Base-by-base conservation (phyloP, 2,113 vertebrate species). In the Pterocles orientalis region DNA sequence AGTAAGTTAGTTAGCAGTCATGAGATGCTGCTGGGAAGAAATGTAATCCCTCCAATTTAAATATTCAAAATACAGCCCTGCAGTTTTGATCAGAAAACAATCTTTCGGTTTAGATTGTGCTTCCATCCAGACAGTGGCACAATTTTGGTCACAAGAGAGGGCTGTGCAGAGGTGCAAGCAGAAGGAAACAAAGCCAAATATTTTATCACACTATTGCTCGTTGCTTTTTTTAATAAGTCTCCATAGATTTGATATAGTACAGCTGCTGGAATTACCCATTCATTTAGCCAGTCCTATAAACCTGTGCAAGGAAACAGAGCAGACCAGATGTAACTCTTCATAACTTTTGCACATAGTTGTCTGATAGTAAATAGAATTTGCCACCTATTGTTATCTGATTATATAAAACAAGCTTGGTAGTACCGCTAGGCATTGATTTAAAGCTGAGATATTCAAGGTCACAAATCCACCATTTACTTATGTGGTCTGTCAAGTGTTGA, bases 341-440 rank as follows among this genome's bases (percentile, higher is more conserved):
- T 85, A 93, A 9, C 31, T 93, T 81, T 57, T 58, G 33, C 76
- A 83, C 76, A 90, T 60, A 80, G 36, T 70, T 92, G 69, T 64
- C 68, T 95, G 75, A 78, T 53, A 88, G 60, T 75, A 94, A 94
- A 92, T 33, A 95, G 78, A 65, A 72, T 87, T 95, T 95, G 70
- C 78, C 71, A 90, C 80, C 79, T 81, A 83, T 90, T 94, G 79
- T 93, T 96, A 86, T 94, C 95, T 90, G 88, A 64, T 92, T 70
- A 18, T 68, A 70, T 88, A 92, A 92, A 93, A 58, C 29, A 47
- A 88, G 48, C n/a, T 71, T 60, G 64, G 34, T 82, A 87, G 89
- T 94, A 91, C 86, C 57, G 83, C 86, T 95, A 89, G 83, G 81
- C 87, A 76, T 68, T 93, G 88, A 90, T 94, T 92, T 97, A 96